Conservation (phyloP, 2,888 invertebrate species). For the Phaedon cochleariae region DNA sequence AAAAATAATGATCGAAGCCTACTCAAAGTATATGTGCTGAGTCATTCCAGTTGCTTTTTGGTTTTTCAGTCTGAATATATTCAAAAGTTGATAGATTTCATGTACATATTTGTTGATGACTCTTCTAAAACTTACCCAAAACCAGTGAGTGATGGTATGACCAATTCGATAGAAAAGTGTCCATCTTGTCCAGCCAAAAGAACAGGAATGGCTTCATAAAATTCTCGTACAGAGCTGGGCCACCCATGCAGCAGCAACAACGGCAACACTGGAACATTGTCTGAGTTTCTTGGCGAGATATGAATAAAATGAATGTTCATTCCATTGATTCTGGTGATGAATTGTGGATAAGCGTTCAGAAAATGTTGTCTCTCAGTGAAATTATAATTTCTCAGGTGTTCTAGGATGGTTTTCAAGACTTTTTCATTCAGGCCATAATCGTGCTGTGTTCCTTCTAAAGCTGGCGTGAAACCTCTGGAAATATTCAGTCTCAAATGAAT, state of each 20-base stretch:
- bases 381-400: constrained; percentile 60
- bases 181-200: constrained; percentile 24
- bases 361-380: constrained; percentile 63
- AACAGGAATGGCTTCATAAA: constrained; percentile 64
- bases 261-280: constrained; percentile 64
- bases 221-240: constrained; percentile 87
- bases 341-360: constrained; percentile 74
- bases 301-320: constrained; percentile 71
- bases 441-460: constrained; percentile 74
- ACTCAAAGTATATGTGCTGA: no score
- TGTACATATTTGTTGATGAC: no score
- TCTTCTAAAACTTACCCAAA: constrained; percentile 30
- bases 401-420: constrained; percentile 70
- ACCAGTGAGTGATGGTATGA: constrained; percentile 43
- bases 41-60: no score
- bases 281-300: constrained; percentile 60
- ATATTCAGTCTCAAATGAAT: constrained; percentile 62
- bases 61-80: no score
- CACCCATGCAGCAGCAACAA: constrained; percentile 83
- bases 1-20: no score
- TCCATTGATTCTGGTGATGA: constrained; percentile 73
- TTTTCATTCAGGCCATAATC: constrained; percentile 82
- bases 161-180: constrained; percentile 37
- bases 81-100: no score
- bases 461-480: constrained; percentile 55